Evolutionary conservation across 2,113 vertebrate genomes (phyloP), one percentile per base, ranked within the genome.

Genomic region (Pangasianodon hypophthalmus): DNA sequence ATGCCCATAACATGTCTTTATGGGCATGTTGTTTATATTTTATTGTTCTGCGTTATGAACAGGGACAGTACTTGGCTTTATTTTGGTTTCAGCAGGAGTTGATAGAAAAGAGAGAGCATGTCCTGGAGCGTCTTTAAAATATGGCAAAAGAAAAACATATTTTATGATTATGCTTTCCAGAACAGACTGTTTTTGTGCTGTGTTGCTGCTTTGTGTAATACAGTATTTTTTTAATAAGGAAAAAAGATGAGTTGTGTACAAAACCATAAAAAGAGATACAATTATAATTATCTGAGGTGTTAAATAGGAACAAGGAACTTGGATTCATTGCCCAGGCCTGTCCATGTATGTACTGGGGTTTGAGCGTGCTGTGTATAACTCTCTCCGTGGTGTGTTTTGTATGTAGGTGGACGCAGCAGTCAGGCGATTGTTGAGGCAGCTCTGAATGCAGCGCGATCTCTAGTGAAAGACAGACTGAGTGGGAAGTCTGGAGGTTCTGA

Each of bases 341-440:
- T 58, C 16, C 7, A 26, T 44, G 44, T 90, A 71, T 19, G 56
- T 48, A n/a, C n/a, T 9, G 6, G 7, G 4, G 26, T 48, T 50
- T 13, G 3, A 77, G 29, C 9, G 50, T 3, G 80, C 8, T 21
- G 29, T 84, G 32, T 60, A 44, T 64, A 46, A 29, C 21, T 8
- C 0, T 85, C 46, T 26, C 48, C 60, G 37, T 85, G 29, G 24
- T 32, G n/a, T 46, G 26, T 44, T 58, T 69, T 71, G 2, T 46
- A 3, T 32, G 54, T n/a, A 99, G 98, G 98, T 84, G 98, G 96
- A 91, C 97, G 98, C 88, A 98, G 94, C 0, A 96, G 96, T 0
- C 97, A 99, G 0, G 97, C 97, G n/a, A 99, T 99, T 0, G 97
- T 99, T 0, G 98, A 99, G 0, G 94, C 95, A n/a, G 97, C 98